These are phyloP conservation scores for Chaitophorus viminalis DNA, from an alignment of 2,888 invertebrate genomes.

Conservation along the genomic window DNA sequence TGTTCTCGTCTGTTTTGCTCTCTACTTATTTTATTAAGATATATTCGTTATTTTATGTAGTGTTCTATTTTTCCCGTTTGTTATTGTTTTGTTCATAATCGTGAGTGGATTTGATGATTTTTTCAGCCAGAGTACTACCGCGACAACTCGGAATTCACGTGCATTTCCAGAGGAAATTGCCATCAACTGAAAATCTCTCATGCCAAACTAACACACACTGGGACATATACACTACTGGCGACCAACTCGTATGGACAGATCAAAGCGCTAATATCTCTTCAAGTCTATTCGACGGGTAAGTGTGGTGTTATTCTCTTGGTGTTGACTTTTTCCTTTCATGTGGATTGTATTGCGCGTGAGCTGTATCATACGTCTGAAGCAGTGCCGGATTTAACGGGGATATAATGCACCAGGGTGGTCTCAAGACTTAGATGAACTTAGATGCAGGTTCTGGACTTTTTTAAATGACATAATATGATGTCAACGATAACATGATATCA, in stretches of 20 bases:
- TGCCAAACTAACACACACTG: conserved; percentile 86
- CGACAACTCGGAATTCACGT: conserved; percentile 84
- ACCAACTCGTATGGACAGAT: conserved; percentile 84
- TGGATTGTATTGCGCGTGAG: no score
- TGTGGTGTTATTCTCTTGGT: conserved; percentile 28
- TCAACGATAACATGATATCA: no score
- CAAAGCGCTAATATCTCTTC: conserved; percentile 86
- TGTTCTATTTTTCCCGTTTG: background rate
- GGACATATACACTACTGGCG: conserved; percentile 86
- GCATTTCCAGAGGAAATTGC: conserved; percentile 77
- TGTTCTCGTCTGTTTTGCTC: no score
- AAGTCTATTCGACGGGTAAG: conserved; percentile 84
- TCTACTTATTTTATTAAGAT: no score
- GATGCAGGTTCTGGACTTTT: no score
- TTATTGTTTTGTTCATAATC: background rate
- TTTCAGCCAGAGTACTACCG: conserved; percentile 85
- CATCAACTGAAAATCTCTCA: conserved; percentile 87
- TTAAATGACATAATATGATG: no score
- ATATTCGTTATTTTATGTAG: no score
- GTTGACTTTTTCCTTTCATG: no score
- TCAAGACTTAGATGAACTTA: no score
- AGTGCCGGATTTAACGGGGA: no score
- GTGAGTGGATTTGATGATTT: background rate
- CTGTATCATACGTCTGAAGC: no score
- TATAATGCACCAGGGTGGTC: no score